Base-by-base conservation (phyloP, 1,140 invertebrate species). In the Formica selysi region DNA sequence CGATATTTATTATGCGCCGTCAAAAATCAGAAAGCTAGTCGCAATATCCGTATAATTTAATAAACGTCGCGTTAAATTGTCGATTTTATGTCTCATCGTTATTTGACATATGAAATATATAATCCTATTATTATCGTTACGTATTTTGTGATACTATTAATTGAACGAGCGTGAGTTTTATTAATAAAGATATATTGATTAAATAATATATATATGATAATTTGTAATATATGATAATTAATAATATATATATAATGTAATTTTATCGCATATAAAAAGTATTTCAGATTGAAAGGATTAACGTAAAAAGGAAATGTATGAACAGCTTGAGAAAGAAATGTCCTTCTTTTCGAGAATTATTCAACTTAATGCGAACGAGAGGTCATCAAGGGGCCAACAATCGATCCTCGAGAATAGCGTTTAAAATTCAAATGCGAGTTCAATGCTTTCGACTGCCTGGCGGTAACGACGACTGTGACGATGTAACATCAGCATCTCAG, bases 361-460 rank as follows among this genome's bases (percentile, higher is more conserved):
- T 91, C 76, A 64, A 73, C 73, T 86, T 91, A 91, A 90, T 91
- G 78, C 81, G 85, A 74, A 86, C 62, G 76, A 80, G 68, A 80
- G 76, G 84, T 89, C 90, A 84, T 91, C 80, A 85, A 71, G 62
- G 57, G 71, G 44, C 62, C 29, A 76, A 57, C 84, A 78, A 73
- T 81, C 76, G 71, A 87, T 85, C 76, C 81, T 87, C 54, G 16
- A 61, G 74, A 85, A 73, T 68, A 57, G 7, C 71, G 76, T 64
- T 91, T 85, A 87, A 87, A 91, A 90, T 85, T 88, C 81, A 90
- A 91, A 91, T 86, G 54, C 57, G 48, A 87, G 67, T 86, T 78
- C 70, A 76, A 86, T 68, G 73, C 59, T 62, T 79, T 67, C 29
- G 83, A 85, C 59, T 70, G 81, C 64, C 57, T 87, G 36, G 51